Conservation (phyloP, 2,797 vertebrate genomes). For the Coccyzus lansbergi region DNA sequence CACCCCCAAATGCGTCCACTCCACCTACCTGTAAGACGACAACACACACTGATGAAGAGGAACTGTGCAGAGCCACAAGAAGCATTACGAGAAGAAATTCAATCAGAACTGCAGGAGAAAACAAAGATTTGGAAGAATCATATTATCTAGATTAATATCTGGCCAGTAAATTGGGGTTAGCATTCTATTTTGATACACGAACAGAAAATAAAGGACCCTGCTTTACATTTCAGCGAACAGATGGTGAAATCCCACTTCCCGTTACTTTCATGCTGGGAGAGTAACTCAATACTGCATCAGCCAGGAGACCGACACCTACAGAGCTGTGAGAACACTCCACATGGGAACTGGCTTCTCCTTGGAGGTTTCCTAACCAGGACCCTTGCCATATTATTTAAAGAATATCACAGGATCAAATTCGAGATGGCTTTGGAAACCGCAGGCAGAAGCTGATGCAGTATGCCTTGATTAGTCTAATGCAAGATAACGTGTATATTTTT, state of each 20-base stretch:
- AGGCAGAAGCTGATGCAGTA: neutral
- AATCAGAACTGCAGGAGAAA: neutral
- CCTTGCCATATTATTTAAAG: neutral
- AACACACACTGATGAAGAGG: neutral
- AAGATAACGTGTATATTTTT: constrained; percentile 12
- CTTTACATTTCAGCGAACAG: constrained; percentile 57
- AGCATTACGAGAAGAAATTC: neutral
- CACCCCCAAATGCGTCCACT: neutral
- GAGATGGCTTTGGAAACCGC: constrained; percentile 2
- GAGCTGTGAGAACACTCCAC: constrained; percentile 41
- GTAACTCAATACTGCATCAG: constrained; percentile 41
- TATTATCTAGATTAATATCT: neutral
- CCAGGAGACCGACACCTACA: constrained; percentile 48
- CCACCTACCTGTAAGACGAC: neutral
- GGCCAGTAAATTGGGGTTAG: constrained; percentile 11
- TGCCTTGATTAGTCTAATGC: neutral
- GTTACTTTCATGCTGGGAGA: constrained; percentile 53
- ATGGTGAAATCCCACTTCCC: constrained; percentile 57
- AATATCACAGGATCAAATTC: neutral
- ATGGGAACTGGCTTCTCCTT: constrained; percentile 28
- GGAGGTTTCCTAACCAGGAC: constrained; percentile 23
- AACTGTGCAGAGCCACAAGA: neutral
- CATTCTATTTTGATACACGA: neutral
- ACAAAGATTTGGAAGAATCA: neutral
- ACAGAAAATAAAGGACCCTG: constrained; percentile 27